Conservation (phyloP, 1,140 invertebrate genomes). For the Sminthurides bifidus region DNA sequence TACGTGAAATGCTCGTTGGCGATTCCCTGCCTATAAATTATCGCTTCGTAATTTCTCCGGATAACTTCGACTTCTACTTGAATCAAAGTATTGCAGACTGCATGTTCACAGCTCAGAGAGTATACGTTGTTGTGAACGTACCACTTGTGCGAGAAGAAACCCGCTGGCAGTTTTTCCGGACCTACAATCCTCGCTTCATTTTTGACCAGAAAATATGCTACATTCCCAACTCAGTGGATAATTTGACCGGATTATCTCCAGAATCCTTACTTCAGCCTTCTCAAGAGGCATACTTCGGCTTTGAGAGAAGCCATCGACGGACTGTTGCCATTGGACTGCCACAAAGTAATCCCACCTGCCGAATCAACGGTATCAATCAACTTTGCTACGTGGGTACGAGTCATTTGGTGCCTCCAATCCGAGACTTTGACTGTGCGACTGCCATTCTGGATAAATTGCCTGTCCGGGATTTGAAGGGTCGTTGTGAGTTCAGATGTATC, state of each 20-base stretch:
- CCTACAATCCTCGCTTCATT: background rate
- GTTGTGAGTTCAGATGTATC: background rate
- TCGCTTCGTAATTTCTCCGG: no score
- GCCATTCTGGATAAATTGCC: background rate
- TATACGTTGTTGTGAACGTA: background rate
- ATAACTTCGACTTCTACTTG: background rate
- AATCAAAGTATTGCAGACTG: background rate
- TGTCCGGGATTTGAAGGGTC: background rate
- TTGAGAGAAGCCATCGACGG: background rate
- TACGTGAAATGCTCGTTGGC: no score
- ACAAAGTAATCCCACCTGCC: background rate
- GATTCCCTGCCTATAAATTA: no score
- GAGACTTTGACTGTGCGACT: background rate
- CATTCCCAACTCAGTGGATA: no score
- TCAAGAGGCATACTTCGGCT: background rate
- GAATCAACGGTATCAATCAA: background rate
- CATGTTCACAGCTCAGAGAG: background rate
- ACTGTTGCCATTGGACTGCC: background rate
- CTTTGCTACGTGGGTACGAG: background rate
- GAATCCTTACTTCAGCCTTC: background rate
- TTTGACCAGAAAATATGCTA: background rate
- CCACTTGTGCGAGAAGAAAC: background rate
- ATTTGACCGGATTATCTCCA: background rate
- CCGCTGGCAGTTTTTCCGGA: background rate
- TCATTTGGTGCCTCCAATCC: background rate